These are phyloP conservation scores for Apeltes quadracus DNA, from an alignment of 2,113 vertebrate genomes.

Conservation along the genomic window DNA sequence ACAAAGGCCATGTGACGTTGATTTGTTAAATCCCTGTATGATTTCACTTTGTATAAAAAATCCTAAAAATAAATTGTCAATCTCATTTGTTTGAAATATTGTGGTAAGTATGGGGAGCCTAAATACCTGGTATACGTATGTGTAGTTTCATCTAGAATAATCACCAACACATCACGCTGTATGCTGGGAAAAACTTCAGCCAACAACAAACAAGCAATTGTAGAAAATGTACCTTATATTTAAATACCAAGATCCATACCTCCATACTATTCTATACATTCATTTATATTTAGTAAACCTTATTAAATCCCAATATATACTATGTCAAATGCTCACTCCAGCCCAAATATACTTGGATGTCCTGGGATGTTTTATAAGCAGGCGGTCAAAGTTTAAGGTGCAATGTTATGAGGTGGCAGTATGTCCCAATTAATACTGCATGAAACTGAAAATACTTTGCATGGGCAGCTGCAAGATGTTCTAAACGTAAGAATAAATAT, in stretches of 20 bases:
- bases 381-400: not conserved
- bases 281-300: no score
- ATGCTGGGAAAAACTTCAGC: not conserved
- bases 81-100: no score
- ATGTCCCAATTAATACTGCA: not conserved
- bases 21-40: not conserved
- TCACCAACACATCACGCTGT: no score
- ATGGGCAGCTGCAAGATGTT: not conserved
- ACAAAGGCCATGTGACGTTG: not conserved
- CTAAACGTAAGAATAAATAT: not conserved
- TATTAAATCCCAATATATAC: no score
- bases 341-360: not conserved
- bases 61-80: not conserved
- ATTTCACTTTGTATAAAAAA: not conserved
- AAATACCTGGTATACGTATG: no score
- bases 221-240: not conserved
- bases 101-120: no score
- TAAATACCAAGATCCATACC: no score
- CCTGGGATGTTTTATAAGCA: not conserved
- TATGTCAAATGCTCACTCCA: not conserved
- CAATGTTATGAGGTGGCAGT: not conserved
- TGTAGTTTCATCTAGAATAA: no score
- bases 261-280: not conserved
- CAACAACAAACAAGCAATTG: not conserved
- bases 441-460: not conserved